phyloP scores from a whole-genome alignment of 2,113 vertebrate species.

The Percina caprodes region DNA sequence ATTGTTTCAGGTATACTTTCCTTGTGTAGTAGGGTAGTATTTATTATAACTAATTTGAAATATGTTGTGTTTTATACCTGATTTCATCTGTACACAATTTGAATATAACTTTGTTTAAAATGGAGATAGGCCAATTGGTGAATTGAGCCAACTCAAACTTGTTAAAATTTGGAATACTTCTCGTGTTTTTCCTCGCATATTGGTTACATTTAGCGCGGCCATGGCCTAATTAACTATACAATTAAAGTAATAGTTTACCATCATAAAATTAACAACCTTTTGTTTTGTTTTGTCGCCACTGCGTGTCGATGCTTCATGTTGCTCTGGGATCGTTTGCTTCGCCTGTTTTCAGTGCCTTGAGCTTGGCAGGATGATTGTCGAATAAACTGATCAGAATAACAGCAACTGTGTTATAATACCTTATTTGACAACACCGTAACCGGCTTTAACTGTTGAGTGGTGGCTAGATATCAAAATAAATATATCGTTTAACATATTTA shows the following conservation, averaged over 20 bases:
- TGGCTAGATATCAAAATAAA: background rate
- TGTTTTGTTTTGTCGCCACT: background rate
- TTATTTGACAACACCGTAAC: background rate
- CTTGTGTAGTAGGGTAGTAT: no score
- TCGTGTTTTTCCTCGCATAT: background rate
- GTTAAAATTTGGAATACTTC: background rate
- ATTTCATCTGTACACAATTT: background rate
- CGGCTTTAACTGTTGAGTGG: background rate
- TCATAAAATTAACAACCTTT: no score
- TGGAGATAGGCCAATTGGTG: background rate
- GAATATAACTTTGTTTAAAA: background rate
- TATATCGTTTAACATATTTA: background rate
- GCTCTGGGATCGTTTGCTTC: constrained; percentile 65
- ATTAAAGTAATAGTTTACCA: background rate
- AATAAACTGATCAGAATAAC: constrained; percentile 17
- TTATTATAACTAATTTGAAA: background rate
- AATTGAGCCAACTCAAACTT: background rate
- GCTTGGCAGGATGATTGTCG: constrained; percentile 16
- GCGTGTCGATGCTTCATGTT: background rate
- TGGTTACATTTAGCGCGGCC: background rate
- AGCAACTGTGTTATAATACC: no score
- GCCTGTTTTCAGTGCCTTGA: constrained; percentile 14
- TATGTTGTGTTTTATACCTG: background rate
- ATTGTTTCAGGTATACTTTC: background rate
- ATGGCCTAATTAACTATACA: background rate